These are phyloP conservation scores for Saturnia japonica DNA, from an alignment of 2,888 invertebrate genomes.

Conservation along the genomic window DNA sequence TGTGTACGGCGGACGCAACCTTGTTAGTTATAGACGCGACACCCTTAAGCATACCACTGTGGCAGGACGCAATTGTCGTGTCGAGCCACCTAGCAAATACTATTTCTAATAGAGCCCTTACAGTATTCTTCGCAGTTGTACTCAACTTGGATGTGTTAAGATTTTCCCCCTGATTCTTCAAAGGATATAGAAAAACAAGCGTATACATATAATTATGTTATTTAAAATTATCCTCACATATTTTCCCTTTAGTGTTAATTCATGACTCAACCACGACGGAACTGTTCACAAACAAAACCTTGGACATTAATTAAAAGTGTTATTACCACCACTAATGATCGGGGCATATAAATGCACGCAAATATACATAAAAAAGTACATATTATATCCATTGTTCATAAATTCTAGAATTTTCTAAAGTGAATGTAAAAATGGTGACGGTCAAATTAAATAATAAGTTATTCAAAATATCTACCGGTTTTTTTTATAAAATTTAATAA, in stretches of 20 bases:
- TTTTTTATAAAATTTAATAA: not conserved
- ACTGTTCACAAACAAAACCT: not conserved
- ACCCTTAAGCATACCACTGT: too few species aligned
- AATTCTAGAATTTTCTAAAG: not conserved
- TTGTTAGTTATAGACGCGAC: too few species aligned
- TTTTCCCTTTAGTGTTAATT: not conserved
- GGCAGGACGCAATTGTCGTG: too few species aligned
- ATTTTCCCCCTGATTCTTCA: not conserved
- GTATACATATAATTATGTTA: not conserved
- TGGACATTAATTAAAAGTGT: not conserved
- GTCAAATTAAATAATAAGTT: not conserved
- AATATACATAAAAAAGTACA: not conserved
- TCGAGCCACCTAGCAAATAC: too few species aligned
- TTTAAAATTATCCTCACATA: slow-evolving; percentile 1
- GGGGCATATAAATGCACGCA: not conserved
- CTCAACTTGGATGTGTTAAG: not conserved
- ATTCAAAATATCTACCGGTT: not conserved
- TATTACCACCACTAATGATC: not conserved
- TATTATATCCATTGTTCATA: not conserved
- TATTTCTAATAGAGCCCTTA: not conserved
- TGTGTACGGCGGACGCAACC: too few species aligned
- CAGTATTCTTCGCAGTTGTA: not conserved
- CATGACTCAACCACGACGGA: slow-evolving; percentile 7
- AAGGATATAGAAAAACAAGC: not conserved
- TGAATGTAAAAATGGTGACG: not conserved